These are phyloP conservation scores for Drosophila jambulina DNA, from an alignment of 1,140 invertebrate species.

Conservation along the genomic window DNA sequence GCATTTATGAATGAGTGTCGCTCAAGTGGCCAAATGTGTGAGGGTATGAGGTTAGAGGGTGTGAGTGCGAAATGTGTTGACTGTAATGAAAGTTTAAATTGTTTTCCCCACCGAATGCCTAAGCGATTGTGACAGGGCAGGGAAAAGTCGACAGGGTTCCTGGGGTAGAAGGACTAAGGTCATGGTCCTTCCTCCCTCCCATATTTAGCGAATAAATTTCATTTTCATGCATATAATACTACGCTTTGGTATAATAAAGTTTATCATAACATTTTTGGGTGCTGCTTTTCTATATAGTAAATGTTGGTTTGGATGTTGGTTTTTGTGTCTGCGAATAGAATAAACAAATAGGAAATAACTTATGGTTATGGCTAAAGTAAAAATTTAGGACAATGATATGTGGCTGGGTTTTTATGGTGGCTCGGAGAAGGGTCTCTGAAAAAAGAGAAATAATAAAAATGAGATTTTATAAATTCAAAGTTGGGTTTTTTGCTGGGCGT, in stretches of 20 bases:
- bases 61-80: constrained; percentile 39
- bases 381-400: constrained; percentile 6
- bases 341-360: constrained; percentile 22
- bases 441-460: constrained; percentile 6
- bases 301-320: background rate
- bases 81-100: constrained; percentile 79
- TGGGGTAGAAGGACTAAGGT: constrained; percentile 8
- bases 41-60: background rate
- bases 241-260: constrained; percentile 40
- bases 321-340: constrained; percentile 11
- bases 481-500: background rate
- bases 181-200: constrained; percentile 7
- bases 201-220: constrained; percentile 59
- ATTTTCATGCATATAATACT: constrained; percentile 36
- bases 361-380: constrained; percentile 32
- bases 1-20: constrained; percentile 69
- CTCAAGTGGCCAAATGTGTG: constrained; percentile 64
- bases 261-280: constrained; percentile 45
- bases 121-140: constrained; percentile 42
- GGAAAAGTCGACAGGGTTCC: constrained; percentile 12
- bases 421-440: no score
- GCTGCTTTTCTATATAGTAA: constrained; percentile 22
- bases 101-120: constrained; percentile 55
- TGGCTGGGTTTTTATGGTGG: background rate
- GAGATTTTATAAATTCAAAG: background rate